Percentiles rank a stretch among this genome's conserved stretches.
These are phyloP conservation scores for Pachymerium ferrugineum DNA, from an alignment of 2,888 invertebrate species.

Conservation along the genomic window DNA sequence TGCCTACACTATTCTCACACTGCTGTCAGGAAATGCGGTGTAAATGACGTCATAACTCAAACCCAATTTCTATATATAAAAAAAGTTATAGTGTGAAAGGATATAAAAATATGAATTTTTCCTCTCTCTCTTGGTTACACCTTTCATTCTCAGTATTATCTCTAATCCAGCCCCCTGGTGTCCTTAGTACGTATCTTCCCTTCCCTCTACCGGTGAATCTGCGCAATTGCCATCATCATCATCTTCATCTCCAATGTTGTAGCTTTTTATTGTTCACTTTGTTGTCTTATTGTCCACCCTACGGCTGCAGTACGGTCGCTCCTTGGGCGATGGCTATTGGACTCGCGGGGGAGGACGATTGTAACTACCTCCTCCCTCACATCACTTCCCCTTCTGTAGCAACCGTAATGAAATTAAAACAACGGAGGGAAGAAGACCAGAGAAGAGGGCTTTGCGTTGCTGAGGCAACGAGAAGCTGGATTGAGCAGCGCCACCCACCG, in stretches of 20 bases:
- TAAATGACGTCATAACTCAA: neutral
- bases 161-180: neutral
- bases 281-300: conserved; percentile 2
- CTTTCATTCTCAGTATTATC: neutral
- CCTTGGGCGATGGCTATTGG: neutral
- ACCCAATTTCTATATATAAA: neutral
- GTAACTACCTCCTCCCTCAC: neutral
- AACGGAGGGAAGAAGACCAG: neutral
- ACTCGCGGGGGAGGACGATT: neutral
- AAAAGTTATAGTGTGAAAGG: neutral
- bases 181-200: neutral
- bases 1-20: neutral
- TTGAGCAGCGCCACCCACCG: neutral
- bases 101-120: neutral
- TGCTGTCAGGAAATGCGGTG: neutral
- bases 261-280: conserved; percentile 2
- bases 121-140: neutral
- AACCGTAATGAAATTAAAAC: conserved; percentile 8
- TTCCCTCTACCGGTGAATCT: neutral
- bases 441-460: neutral
- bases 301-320: neutral
- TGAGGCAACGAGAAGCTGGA: neutral
- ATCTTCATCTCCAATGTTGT: neutral
- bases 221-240: conserved; percentile 9
- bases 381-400: neutral